These are phyloP conservation scores for Todiramphus saurophagus DNA, from an alignment of 2,113 vertebrate genomes.

Conservation along the genomic window DNA sequence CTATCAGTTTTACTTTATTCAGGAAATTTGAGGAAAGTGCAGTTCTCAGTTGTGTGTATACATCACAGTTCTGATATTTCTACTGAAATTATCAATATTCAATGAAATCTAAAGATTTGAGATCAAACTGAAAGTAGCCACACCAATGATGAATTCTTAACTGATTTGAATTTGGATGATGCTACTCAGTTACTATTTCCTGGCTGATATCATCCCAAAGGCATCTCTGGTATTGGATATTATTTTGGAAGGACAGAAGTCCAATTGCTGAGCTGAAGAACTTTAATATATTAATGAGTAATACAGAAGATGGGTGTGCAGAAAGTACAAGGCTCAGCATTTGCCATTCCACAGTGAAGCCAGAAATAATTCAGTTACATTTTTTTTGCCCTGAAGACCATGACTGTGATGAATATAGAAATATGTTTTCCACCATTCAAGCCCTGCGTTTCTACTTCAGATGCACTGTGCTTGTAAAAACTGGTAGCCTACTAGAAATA, in stretches of 20 bases:
- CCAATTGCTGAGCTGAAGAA: background rate
- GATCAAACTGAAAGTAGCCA: background rate
- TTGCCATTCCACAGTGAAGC: background rate
- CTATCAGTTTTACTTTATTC: background rate
- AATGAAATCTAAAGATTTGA: background rate
- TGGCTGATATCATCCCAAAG: background rate
- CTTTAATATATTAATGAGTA: background rate
- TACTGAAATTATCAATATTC: background rate
- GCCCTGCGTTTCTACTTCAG: background rate
- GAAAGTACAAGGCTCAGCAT: background rate
- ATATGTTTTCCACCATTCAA: background rate
- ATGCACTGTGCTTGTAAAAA: background rate
- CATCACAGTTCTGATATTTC: background rate
- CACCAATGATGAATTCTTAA: background rate
- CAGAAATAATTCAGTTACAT: background rate
- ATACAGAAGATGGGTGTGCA: background rate
- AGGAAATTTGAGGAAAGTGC: background rate
- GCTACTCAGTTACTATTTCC: background rate
- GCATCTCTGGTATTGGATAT: accelerated
- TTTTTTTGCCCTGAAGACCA: background rate
- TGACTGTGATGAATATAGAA: background rate
- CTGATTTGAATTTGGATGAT: background rate
- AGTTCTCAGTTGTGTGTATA: background rate
- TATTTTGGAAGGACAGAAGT: background rate
- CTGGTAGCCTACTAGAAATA: background rate